Evolutionary conservation across 2,113 vertebrate species (phyloP).

Genomic region (Pteropus alecto): DNA sequence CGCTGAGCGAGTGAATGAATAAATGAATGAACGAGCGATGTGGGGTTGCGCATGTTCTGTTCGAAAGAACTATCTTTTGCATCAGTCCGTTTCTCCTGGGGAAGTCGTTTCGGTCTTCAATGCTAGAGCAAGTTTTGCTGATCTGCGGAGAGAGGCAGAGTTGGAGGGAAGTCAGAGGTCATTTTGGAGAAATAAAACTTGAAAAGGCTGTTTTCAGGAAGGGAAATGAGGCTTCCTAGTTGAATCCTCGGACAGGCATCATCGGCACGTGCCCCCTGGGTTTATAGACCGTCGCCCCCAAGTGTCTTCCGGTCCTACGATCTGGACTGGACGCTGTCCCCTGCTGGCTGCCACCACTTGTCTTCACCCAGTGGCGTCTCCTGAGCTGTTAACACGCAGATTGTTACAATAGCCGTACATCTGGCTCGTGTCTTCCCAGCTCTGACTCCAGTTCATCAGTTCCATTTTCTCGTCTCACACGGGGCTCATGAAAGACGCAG

Average conservation of each 20-base stretch:
- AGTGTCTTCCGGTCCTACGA: not conserved
- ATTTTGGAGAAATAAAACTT: slow-evolving; percentile 80
- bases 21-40: not conserved
- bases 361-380: not conserved
- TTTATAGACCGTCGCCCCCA: not conserved
- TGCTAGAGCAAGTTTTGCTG: slow-evolving; percentile 41
- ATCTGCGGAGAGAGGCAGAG: slow-evolving; percentile 72
- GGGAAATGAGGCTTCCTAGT: slow-evolving; percentile 21
- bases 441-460: not conserved
- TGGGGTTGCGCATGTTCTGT: not conserved
- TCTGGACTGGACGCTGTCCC: not conserved
- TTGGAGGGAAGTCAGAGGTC: slow-evolving; percentile 69
- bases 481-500: not conserved
- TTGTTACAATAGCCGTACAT: not conserved
- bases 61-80: not conserved
- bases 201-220: slow-evolving; percentile 51
- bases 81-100: not conserved
- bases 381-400: not conserved
- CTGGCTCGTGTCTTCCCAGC: not conserved
- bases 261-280: not conserved
- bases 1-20: not conserved
- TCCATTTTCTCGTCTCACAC: not conserved
- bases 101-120: slow-evolving; percentile 65
- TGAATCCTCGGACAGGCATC: not conserved
- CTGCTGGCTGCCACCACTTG: not conserved